A percentile compares a stretch with the other conserved stretches of the same genome.
phyloP scores from a whole-genome alignment of 2,113 vertebrate species.

The Colossoma macropomum region DNA sequence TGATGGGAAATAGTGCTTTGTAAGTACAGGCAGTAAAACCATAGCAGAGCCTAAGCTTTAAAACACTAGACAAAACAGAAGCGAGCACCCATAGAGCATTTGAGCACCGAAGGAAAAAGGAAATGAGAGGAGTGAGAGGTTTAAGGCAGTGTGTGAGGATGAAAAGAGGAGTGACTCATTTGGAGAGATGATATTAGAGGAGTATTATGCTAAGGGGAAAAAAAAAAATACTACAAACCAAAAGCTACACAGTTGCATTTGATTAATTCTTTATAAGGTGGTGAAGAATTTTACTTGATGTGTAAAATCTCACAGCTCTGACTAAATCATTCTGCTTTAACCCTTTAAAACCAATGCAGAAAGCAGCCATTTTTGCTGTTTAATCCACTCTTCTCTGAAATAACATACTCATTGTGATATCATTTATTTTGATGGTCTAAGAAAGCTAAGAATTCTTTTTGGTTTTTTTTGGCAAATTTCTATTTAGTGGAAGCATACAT shows the following conservation, averaged over 20 bases:
- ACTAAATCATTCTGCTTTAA: background rate
- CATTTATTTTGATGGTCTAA: too few species aligned
- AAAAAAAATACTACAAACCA: background rate
- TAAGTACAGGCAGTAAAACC: conserved; percentile 49
- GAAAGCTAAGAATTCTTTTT: too few species aligned
- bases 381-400: too few species aligned
- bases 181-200: conserved; percentile 1
- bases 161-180: background rate
- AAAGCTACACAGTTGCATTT: background rate
- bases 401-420: too few species aligned
- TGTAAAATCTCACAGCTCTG: too few species aligned
- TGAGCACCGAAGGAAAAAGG: background rate
- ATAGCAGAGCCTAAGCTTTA: background rate
- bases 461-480: too few species aligned
- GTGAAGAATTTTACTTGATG: background rate
- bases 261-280: background rate
- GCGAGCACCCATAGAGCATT: background rate
- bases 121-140: conserved; percentile 5
- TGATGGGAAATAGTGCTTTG: conserved; percentile 51
- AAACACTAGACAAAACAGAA: background rate
- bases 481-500: too few species aligned
- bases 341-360: too few species aligned
- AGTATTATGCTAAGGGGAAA: background rate
- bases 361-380: too few species aligned
- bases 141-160: background rate